Percentiles rank a stretch among this genome's conserved stretches.
phyloP scores from a whole-genome alignment of 2,113 vertebrate genomes.

The Mobula hypostoma region DNA sequence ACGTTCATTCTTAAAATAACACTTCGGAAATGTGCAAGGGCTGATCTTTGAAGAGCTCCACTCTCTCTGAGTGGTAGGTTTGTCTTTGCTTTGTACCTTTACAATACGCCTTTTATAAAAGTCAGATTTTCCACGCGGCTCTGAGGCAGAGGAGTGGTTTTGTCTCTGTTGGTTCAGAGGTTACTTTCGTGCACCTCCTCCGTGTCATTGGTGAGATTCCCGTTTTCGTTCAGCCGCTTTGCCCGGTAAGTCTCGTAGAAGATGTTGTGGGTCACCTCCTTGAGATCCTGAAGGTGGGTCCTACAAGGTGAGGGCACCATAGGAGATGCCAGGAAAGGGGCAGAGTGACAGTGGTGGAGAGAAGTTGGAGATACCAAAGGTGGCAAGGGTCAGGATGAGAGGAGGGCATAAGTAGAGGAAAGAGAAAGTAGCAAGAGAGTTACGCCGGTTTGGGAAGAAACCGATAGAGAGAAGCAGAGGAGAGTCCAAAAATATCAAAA shows the following conservation, averaged over 20 bases:
- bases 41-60: not conserved
- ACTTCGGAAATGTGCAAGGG: not conserved
- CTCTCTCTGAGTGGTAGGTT: not conserved
- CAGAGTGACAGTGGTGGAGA: no score
- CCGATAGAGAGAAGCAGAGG: not conserved
- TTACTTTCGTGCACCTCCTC: slow-evolving; percentile 77
- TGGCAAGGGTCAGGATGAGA: no score
- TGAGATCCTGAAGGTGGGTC: slow-evolving; percentile 93
- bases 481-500: not conserved
- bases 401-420: no score
- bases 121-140: not conserved
- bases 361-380: no score
- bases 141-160: slow-evolving; percentile 39
- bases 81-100: not conserved
- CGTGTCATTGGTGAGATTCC: slow-evolving; percentile 69
- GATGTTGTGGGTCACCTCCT: slow-evolving; percentile 97
- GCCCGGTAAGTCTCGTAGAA: slow-evolving; percentile 95
- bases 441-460: not conserved
- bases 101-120: not conserved
- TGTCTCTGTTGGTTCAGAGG: slow-evolving; percentile 59
- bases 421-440: no score
- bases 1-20: not conserved
- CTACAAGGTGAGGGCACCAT: slow-evolving; percentile 47
- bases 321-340: not conserved
- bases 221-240: slow-evolving; percentile 86